Evolutionary conservation across 2,797 vertebrate genomes (phyloP).

Genomic region (Dicrostonyx torquatus): DNA sequence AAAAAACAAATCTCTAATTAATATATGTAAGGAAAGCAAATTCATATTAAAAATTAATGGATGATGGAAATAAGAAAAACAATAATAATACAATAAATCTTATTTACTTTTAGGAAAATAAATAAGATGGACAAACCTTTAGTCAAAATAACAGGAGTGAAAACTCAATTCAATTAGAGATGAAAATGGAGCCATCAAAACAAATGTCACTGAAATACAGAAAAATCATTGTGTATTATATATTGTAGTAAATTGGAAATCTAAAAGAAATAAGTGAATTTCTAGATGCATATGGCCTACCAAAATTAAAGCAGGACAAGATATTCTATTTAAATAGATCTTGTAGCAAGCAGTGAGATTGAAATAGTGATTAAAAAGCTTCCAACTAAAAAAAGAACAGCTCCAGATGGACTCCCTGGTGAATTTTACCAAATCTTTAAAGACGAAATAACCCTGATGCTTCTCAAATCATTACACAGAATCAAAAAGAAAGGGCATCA

Average conservation of each 20-base stretch:
- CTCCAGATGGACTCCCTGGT: slow-evolving; percentile 2
- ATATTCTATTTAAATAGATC: neutral
- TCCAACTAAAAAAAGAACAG: slow-evolving; percentile 24
- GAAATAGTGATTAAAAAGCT: neutral
- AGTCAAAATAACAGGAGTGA: neutral
- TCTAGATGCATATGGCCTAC: slow-evolving; percentile 4
- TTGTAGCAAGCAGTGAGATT: neutral
- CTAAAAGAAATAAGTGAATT: neutral
- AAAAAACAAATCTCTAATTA: neutral
- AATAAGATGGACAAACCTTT: neutral
- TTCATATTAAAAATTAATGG: neutral
- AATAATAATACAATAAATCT: neutral
- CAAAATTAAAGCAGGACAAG: neutral
- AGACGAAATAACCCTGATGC: neutral
- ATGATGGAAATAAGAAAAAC: neutral
- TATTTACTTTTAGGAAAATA: neutral
- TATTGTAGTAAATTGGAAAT: neutral
- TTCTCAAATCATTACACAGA: neutral
- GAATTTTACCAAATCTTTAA: neutral
- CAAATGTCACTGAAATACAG: neutral
- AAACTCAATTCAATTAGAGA: neutral
- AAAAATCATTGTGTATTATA: neutral
- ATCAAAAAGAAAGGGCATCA: neutral
- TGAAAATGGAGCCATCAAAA: neutral
- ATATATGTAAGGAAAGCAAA: neutral